These are phyloP conservation scores for Reticulitermes speratus DNA, from an alignment of 1,140 invertebrate genomes.

Conservation along the genomic window DNA sequence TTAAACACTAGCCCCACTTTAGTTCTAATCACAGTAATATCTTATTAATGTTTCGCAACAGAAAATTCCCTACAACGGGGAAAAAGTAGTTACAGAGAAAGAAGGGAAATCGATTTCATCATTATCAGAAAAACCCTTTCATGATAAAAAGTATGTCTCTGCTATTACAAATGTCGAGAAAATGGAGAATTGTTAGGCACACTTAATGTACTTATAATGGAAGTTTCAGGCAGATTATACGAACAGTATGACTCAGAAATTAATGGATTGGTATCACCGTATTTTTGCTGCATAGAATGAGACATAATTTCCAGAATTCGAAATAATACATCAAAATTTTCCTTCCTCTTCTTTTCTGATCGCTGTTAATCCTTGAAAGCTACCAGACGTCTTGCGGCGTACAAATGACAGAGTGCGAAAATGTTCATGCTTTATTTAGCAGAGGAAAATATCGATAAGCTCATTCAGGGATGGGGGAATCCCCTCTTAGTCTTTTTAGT, in stretches of 20 bases:
- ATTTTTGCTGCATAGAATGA: neutral
- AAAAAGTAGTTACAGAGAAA: neutral
- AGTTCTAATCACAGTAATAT: neutral
- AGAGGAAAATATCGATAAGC: neutral
- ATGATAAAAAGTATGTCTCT: neutral
- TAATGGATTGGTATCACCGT: neutral
- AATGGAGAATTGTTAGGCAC: neutral
- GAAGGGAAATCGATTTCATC: neutral
- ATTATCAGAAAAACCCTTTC: neutral
- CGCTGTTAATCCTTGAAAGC: neutral
- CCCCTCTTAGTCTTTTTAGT: neutral
- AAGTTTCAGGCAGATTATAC: neutral
- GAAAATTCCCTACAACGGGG: neutral
- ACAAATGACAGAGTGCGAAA: neutral
- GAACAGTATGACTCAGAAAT: neutral
- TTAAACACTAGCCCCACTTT: neutral
- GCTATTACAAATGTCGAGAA: neutral
- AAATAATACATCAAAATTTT: neutral
- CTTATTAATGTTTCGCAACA: conserved; percentile 5
- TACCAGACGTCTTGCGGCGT: neutral
- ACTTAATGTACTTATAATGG: conserved; percentile 3
- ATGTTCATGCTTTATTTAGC: neutral
- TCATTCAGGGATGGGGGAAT: neutral
- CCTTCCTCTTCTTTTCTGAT: neutral
- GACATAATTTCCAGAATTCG: neutral